phyloP scores from a whole-genome alignment of 2,113 vertebrate species.

The Elaphurus davidianus region DNA sequence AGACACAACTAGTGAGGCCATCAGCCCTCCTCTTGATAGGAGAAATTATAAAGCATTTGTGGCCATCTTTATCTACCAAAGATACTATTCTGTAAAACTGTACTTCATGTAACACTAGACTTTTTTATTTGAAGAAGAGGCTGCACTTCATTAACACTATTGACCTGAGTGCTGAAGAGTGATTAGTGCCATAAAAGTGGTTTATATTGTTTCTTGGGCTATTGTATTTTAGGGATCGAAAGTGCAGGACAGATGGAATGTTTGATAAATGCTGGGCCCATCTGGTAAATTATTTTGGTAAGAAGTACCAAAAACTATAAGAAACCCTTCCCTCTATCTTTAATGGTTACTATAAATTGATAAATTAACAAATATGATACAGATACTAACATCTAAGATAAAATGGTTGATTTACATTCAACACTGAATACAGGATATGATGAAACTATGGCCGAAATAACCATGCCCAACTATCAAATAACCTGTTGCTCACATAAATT shows the following conservation, averaged over 20 bases:
- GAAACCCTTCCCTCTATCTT: background rate
- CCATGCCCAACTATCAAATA: background rate
- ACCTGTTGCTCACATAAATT: background rate
- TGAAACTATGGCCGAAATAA: background rate
- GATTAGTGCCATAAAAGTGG: background rate
- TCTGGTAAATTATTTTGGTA: constrained; percentile 56
- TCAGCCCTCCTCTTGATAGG: background rate
- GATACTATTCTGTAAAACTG: background rate
- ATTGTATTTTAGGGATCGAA: background rate
- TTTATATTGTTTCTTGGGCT: background rate
- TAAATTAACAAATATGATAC: constrained; percentile 25
- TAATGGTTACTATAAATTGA: background rate
- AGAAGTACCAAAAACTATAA: constrained; percentile 31
- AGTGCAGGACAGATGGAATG: background rate
- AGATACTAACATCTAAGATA: constrained; percentile 17
- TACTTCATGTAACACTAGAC: background rate
- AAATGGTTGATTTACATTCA: constrained; percentile 5
- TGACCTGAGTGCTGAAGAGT: constrained; percentile 30
- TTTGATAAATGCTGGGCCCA: background rate
- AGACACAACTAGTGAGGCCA: background rate
- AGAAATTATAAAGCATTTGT: background rate
- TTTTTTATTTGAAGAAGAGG: constrained; percentile 3
- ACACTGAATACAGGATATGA: background rate
- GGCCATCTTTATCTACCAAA: background rate
- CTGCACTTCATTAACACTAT: constrained; percentile 13